Conservation (phyloP, 2,797 vertebrate species). For the Otolemur crassicaudatus region DNA sequence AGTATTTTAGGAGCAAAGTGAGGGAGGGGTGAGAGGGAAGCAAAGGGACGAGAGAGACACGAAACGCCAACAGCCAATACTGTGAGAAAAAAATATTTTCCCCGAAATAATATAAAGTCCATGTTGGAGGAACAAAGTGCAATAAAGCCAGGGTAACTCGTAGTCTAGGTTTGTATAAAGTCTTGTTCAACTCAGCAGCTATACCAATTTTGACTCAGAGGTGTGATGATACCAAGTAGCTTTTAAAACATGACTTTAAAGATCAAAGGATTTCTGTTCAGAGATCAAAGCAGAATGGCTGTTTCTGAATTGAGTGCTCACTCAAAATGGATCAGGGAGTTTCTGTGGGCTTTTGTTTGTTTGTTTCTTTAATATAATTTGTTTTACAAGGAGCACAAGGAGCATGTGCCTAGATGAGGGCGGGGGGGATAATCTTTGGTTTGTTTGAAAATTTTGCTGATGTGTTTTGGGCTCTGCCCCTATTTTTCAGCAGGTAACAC, state of each 20-base stretch:
- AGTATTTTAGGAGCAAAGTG: constrained; percentile 10
- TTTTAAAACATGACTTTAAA: neutral
- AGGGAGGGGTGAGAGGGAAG: neutral
- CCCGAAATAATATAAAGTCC: neutral
- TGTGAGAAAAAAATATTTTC: neutral
- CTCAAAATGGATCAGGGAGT: neutral
- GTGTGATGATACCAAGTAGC: neutral
- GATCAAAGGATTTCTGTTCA: constrained; percentile 33
- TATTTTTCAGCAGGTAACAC: neutral
- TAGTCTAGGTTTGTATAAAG: neutral
- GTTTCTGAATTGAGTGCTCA: neutral
- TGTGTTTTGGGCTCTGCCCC: neutral
- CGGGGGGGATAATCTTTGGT: neutral
- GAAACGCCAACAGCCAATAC: neutral
- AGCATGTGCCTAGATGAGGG: no score
- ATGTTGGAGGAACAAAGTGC: neutral
- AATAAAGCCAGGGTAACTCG: neutral
- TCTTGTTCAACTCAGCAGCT: neutral
- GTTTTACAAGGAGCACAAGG: neutral
- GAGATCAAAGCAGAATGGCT: neutral
- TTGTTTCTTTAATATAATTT: neutral
- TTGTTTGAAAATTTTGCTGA: neutral
- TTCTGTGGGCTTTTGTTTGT: neutral
- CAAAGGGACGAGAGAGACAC: neutral
- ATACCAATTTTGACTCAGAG: neutral